Base-by-base conservation (phyloP, 2,888 invertebrate genomes). In the Linhomoeus sp. region DNA sequence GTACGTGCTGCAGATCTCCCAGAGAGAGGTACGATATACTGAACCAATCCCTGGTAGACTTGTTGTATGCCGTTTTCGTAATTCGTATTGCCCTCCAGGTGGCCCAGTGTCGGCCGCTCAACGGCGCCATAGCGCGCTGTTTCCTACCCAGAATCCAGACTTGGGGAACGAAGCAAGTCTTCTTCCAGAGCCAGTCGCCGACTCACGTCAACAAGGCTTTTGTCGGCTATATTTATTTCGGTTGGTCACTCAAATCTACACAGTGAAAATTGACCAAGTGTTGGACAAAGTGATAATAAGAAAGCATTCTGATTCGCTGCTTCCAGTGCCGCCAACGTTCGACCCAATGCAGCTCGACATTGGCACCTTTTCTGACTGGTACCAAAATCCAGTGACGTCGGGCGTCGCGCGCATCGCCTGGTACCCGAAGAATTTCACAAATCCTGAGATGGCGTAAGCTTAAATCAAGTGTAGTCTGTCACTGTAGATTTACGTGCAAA, bases 381-480 rank as follows among this genome's bases (percentile, higher is more conserved):
- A 55, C 52, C 55, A 57, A 48, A 63, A 63, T 49, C 61, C 62
- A 0, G 24, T 61, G 14, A 57, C 56, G 1, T 51, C 3, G 2
- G n/a, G 26, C 17, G 5, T 22, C 25, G 26, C 1, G 3, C n/a
- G n/a, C n/a, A 3, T 63, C 19, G 51, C 53, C 1, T 63, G 62
- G 62, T 63, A 60, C 46, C 60, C 62, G 24, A 51, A 61, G n/a
- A 62, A 62, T 46, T 62, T 62, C 51, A 62, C 62, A 3, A 60
- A 62, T 48, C 59, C 59, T 19, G 40, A 15, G 14, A 12, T 15
- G 14, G 14, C 19, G 19, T 12, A 12, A n/a, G n/a, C n/a, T n/a
- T n/a, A n/a, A n/a, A n/a, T n/a, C n/a, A n/a, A n/a, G n/a, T n/a
- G n/a, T n/a, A n/a, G n/a, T n/a, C n/a, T n/a, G n/a, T n/a, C n/a